Evolutionary conservation across 2,113 vertebrate species (phyloP), one percentile per base, ranked within the genome.

Genomic region (Malurus elegans): DNA sequence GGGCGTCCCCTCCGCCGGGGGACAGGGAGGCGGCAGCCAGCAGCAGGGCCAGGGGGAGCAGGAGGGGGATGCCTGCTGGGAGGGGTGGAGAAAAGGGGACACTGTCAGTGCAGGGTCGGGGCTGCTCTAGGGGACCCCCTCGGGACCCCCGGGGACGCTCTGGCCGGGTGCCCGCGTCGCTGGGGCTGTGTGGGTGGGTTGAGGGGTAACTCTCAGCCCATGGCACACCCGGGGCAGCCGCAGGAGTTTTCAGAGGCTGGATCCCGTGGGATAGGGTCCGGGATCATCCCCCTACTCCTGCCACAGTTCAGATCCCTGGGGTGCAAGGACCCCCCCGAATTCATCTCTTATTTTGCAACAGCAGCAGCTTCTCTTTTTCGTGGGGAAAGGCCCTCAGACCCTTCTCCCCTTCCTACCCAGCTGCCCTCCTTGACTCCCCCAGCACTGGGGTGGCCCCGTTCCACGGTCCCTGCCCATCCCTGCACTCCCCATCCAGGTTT

Each of bases 41-140:
- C 19, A 86, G 90, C 94, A 96, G 94, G 75, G 78, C 75, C 65
- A 97, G 56, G 19, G 96, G 56, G 48, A 98, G 79, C 86, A 82
- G 51, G 92, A 97, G 64, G 23, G 57, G 53, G 53, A n/a, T 9
- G 58, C 83, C 93, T 72, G 83, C 95, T 97, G 89, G 0, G 1
- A 75, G 36, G 16, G 5, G 14, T 1, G 5, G 62, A 80, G 47
- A 28, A 18, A 44, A 53, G 42, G 48, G 36, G 28, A 53, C 8
- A 2, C 11, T 0, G 5, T 83, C 20, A 87, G 51, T 1, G 8
- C 4, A 0, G 64, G 60, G 26, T 1, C 3, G 3, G 5, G 66
- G 51, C 26, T 67, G 61, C 47, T 19, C 36, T 5, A 0, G 4
- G 50, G 45, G 40, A 56, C 38, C 4, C 56, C 23, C 3, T 3